Evolutionary conservation across 2,797 vertebrate genomes (phyloP), one percentile per base, ranked within the genome.

Genomic region (Crypturellus tataupa): DNA sequence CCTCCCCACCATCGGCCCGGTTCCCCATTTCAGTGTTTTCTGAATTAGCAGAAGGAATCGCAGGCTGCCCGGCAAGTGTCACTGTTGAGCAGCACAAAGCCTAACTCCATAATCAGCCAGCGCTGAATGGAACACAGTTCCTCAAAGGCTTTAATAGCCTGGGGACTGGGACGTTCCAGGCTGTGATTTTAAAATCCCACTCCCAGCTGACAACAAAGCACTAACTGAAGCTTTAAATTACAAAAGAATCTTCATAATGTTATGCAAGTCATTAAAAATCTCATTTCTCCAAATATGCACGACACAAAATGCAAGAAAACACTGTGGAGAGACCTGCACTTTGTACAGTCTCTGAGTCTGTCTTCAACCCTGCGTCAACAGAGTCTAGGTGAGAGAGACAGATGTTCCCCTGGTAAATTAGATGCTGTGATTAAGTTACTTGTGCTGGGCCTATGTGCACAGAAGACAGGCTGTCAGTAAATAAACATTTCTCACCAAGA

Each of bases 21-120:
- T 55, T 31, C 10, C 16, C 53, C 29, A 19, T 55, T 55, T 55
- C 29, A 31, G 29, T 17, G 16, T 55, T 31, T 55, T 35, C n/a
- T 68, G n/a, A 51, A 35, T 21, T 53, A 53, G 35, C 25, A 39
- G 47, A n/a, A 67, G 25, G 33, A 70, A 46, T 49, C 15, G 47
- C 31, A 24, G 40, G 31, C 13, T 15, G 44, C 70, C 92, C 96
- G 31, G 78, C 25, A 84, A 96, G 94, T 87, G 95, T 63, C 95
- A 62, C 91, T 78, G 72, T 87, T 20, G 86, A 95, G 96, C 72
- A 96, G 92, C 42, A 44, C 73, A 49, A 58, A 9, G 39, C 72
- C 17, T 23, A 9, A 7, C 31, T 55, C 31, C 10, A 25, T 12
- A 25, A 33, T 33, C 24, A 25, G 33, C 12, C 23, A 5, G 19